Percentiles rank a stretch among this genome's conserved stretches.
Conservation (phyloP, 2,888 invertebrate genomes). For the Drosophila cracens region DNA sequence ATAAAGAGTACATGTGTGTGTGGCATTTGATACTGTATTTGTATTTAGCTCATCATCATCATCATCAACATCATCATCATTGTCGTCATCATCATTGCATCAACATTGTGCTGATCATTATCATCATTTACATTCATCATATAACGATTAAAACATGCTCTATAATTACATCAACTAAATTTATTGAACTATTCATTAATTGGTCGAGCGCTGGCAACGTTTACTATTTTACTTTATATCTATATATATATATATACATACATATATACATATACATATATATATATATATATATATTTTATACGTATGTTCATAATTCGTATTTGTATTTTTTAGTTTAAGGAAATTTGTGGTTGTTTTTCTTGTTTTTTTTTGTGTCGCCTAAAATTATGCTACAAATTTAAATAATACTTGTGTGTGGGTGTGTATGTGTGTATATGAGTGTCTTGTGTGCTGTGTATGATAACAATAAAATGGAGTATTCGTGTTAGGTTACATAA, state of each 20-base stretch:
- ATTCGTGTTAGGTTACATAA: slow-evolving; percentile 53
- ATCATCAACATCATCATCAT: slow-evolving; percentile 23
- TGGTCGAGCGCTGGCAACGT: slow-evolving; percentile 77
- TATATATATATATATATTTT: slow-evolving; percentile 14
- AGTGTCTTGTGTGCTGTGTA: slow-evolving; percentile 6
- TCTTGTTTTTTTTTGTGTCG: slow-evolving; percentile 30
- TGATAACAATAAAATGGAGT: slow-evolving; percentile 59
- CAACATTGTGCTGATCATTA: neutral
- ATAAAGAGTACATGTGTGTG: slow-evolving; percentile 30
- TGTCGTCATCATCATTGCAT: neutral
- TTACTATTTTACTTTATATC: slow-evolving; percentile 21
- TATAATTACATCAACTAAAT: slow-evolving; percentile 74
- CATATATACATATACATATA: slow-evolving; percentile 4
- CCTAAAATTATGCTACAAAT: slow-evolving; percentile 68
- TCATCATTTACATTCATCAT: slow-evolving; percentile 27
- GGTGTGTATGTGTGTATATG: slow-evolving; percentile 18
- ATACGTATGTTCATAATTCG: slow-evolving; percentile 9
- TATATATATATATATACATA: slow-evolving; percentile 14
- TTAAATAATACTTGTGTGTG: slow-evolving; percentile 76
- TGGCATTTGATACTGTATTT: slow-evolving; percentile 71
- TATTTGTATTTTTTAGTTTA: slow-evolving; percentile 30
- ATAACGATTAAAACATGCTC: slow-evolving; percentile 80
- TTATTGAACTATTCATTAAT: slow-evolving; percentile 78
- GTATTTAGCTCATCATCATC: slow-evolving; percentile 51
- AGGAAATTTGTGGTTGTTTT: slow-evolving; percentile 39